A percentile compares a stretch with the other conserved stretches of the same genome.
phyloP scores from a whole-genome alignment of 2,113 vertebrate genomes.

The Calidris pygmaea region DNA sequence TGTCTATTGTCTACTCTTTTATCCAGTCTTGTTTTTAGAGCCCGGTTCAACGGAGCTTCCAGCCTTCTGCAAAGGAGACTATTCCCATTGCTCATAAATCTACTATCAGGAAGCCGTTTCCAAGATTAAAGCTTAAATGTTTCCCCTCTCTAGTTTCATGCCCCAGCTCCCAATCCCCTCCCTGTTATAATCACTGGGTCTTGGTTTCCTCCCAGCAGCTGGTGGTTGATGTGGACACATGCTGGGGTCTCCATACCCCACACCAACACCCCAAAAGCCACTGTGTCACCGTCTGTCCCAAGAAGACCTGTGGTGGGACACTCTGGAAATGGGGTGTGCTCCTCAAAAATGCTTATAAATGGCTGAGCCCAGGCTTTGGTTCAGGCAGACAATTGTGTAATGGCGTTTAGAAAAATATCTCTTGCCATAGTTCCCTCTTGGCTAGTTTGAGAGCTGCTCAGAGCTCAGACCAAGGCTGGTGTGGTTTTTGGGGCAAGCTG shows the following conservation, averaged over 20 bases:
- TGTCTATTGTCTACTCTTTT: neutral
- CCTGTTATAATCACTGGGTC: neutral
- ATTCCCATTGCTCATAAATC: slow-evolving; percentile 60
- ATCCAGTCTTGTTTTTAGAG: neutral
- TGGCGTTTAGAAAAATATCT: neutral
- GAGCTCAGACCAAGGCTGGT: neutral
- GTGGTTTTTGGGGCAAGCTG: neutral
- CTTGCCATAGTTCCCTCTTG: neutral
- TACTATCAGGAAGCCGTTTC: slow-evolving; percentile 57
- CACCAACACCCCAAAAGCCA: neutral
- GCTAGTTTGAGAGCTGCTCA: neutral
- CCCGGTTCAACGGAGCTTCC: neutral
- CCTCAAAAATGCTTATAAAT: neutral
- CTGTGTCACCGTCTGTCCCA: fast-evolving
- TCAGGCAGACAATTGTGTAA: neutral
- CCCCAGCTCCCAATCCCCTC: slow-evolving; percentile 15
- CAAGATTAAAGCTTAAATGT: slow-evolving; percentile 49
- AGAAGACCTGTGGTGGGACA: neutral
- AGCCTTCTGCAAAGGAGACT: slow-evolving; percentile 11
- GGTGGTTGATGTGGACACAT: neutral
- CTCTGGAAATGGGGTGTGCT: neutral
- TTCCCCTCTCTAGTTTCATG: slow-evolving; percentile 49
- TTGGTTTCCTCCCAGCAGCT: neutral
- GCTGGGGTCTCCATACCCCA: neutral
- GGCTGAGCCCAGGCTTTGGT: neutral